phyloP scores from a whole-genome alignment of 2,113 vertebrate species.

The Eulacestoma nigropectus region DNA sequence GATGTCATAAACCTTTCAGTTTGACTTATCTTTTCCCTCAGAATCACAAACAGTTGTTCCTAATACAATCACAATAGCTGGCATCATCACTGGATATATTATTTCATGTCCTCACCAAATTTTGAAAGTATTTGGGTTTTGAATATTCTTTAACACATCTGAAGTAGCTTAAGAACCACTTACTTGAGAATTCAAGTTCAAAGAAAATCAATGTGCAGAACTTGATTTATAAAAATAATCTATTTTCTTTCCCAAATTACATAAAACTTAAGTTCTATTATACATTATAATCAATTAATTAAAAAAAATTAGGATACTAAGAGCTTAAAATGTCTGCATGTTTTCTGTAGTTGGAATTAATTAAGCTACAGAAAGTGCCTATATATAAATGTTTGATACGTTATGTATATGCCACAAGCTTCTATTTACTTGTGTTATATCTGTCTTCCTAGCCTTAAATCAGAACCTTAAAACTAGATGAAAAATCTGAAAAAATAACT shows the following conservation, averaged over 20 bases:
- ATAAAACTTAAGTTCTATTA: neutral
- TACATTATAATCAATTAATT: neutral
- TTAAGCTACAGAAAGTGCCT: neutral
- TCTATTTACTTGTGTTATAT: neutral
- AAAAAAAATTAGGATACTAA: neutral
- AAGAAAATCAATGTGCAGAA: neutral
- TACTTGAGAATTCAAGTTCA: neutral
- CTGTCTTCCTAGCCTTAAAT: neutral
- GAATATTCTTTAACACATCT: neutral
- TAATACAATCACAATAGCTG: neutral
- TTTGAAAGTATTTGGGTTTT: neutral
- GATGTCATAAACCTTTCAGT: neutral
- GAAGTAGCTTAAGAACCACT: neutral
- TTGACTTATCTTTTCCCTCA: neutral
- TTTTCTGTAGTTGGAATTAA: neutral
- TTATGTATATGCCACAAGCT: neutral
- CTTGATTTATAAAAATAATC: neutral
- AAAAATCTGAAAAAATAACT: neutral
- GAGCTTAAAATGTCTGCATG: neutral
- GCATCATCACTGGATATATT: neutral
- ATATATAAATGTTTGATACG: neutral
- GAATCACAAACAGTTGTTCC: neutral
- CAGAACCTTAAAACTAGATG: neutral
- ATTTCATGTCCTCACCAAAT: neutral
- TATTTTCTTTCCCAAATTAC: neutral